These are phyloP conservation scores for Tachina lurida DNA, from an alignment of 2,888 invertebrate species.

Conservation along the genomic window DNA sequence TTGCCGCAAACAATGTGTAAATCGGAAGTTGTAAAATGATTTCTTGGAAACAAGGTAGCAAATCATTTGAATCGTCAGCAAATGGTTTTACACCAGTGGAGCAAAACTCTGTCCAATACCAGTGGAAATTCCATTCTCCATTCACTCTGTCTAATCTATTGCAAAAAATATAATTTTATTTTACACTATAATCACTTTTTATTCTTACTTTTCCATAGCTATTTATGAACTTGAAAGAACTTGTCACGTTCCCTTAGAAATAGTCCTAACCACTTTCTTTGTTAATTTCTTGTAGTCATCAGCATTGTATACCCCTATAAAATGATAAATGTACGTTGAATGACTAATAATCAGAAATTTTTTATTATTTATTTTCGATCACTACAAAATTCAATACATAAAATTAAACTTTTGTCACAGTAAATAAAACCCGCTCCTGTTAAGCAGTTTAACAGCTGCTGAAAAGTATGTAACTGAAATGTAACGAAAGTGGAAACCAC, in stretches of 20 bases:
- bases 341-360: constrained; percentile 50
- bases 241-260: not conserved
- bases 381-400: constrained; percentile 10
- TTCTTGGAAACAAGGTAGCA: constrained; percentile 93
- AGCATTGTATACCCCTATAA: constrained; percentile 20
- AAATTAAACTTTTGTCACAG: not conserved
- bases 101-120: constrained; percentile 91
- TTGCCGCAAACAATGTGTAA: constrained; percentile 88
- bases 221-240: not conserved
- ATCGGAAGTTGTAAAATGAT: constrained; percentile 90
- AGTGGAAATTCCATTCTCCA: constrained; percentile 78
- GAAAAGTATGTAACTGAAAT: not conserved
- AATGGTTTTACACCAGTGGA: constrained; percentile 88
- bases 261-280: not conserved
- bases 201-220: constrained; percentile 21
- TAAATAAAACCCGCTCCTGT: not conserved
- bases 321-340: constrained; percentile 35
- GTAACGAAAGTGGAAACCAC: too few relatives aligned
- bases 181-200: not conserved
- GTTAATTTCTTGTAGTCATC: not conserved
- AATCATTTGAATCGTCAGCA: constrained; percentile 88
- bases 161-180: not conserved
- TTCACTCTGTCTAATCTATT: constrained; percentile 22
- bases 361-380: constrained; percentile 15
- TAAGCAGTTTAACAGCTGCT: constrained; percentile 46